Base-by-base conservation (phyloP, 2,888 invertebrate genomes). In the Terebella lapidaria region DNA sequence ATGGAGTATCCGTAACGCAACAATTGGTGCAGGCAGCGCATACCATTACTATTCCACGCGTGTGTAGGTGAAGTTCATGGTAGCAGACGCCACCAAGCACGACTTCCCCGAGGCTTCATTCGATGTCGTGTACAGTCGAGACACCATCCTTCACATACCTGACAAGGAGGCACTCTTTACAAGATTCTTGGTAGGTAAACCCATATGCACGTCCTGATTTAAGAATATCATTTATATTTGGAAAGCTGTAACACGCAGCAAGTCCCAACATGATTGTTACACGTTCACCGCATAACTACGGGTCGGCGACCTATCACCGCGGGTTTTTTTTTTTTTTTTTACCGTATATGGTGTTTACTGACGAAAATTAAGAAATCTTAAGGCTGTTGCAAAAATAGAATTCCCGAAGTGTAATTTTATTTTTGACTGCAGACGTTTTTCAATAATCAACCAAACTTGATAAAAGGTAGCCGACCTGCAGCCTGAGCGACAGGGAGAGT, bases 111-210 rank as follows among this genome's bases (percentile, higher is more conserved):
- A 75, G 1, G 74, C 75, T 60, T 74, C 75, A 2, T 85, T 83
- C 71, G 84, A 85, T 72, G 81, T 83, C 22, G 77, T 85, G 52
- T 85, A 84, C 79, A 84, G 83, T 55, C 72, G 85, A 49, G 84
- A 84, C 70, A 82, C 83, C 27, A 83, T 85, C 63, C 81, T 84
- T n/a, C 85, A 85, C 70, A 84, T 85, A 60, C 69, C 74, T 30
- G 83, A 84, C 68, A 84, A 84, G 67, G 71, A 77, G 25, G 64
- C 72, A 1, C 76, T 85, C 5, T 84, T 84, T 72, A 68, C 72
- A 24, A 73, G 76, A 59, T 82, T 84, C 66, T 79, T 75, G 68
- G 85, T 84, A 71, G 75, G 78, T 70, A 35, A n/a, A n/a, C n/a
- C n/a, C 10, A 35, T n/a, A 10, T n/a, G n/a, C 42, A 35, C 10